Conservation (phyloP, 2,888 invertebrate species). For the Oxyteleia sp. region DNA sequence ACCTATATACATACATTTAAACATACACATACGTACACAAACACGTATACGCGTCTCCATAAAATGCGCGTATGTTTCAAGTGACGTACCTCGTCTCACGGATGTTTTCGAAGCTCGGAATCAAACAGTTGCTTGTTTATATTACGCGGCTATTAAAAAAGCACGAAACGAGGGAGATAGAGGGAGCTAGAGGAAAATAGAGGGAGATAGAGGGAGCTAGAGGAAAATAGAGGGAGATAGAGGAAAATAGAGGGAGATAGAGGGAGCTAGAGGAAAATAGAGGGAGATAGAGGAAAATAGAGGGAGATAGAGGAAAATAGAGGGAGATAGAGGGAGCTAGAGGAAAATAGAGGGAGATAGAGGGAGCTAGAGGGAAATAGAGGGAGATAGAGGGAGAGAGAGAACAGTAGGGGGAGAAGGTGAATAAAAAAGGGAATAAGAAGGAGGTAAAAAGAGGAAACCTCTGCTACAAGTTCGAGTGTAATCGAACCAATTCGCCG, state of each 20-base stretch:
- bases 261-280: too few relatives aligned
- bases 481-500: constrained; percentile 54
- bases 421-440: background rate
- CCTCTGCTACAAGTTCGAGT: constrained; percentile 11
- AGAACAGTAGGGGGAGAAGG: too few relatives aligned
- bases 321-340: too few relatives aligned
- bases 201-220: too few relatives aligned
- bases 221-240: too few relatives aligned
- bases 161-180: background rate
- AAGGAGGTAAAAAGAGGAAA: background rate
- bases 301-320: too few relatives aligned
- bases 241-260: too few relatives aligned
- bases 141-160: constrained; percentile 15
- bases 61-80: constrained; percentile 31
- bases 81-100: background rate
- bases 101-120: constrained; percentile 22
- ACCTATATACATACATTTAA: constrained; percentile 70
- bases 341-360: too few relatives aligned
- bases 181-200: background rate
- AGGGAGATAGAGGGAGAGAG: too few relatives aligned
- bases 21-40: constrained; percentile 8
- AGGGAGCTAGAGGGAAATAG: too few relatives aligned
- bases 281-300: too few relatives aligned
- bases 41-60: constrained; percentile 15
- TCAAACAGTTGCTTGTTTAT: constrained; percentile 31